phyloP scores from a whole-genome alignment of 2,797 vertebrate species.

The Allobates femoralis region DNA sequence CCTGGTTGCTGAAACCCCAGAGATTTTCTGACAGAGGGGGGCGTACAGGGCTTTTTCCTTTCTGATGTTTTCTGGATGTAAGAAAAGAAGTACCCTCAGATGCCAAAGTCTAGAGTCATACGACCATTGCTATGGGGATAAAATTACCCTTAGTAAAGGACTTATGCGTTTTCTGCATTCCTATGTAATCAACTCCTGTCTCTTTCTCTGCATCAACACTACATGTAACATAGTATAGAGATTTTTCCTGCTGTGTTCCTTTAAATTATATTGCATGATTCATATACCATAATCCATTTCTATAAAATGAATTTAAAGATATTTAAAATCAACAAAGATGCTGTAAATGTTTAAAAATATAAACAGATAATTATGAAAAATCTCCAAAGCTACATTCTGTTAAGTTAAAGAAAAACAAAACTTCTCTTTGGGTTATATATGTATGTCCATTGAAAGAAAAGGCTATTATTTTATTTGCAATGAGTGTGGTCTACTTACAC shows the following conservation, averaged over 20 bases:
- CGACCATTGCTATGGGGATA: too few species aligned
- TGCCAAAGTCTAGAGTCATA: too few species aligned
- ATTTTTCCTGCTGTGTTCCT: background rate
- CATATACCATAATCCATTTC: background rate
- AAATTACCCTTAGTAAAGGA: too few species aligned
- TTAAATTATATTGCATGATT: background rate
- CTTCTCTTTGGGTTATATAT: slow-evolving; percentile 35
- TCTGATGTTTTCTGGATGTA: too few species aligned
- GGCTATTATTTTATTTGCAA: slow-evolving; percentile 50
- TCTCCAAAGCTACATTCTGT: background rate
- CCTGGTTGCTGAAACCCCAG: too few species aligned
- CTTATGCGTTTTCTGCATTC: background rate
- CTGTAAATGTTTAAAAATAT: background rate
- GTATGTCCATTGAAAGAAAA: slow-evolving; percentile 49
- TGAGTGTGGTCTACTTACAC: slow-evolving; percentile 48
- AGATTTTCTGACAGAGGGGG: too few species aligned
- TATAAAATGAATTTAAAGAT: background rate
- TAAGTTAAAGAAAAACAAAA: background rate
- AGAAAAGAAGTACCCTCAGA: too few species aligned
- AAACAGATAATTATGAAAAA: background rate
- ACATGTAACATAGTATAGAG: background rate
- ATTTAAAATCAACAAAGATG: background rate
- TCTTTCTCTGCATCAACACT: background rate
- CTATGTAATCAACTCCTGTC: background rate
- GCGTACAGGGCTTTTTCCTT: too few species aligned